A percentile compares a stretch with the other conserved stretches of the same genome.
Evolutionary conservation across 2,888 invertebrate species (phyloP).

Genomic region (Atrina japonica): DNA sequence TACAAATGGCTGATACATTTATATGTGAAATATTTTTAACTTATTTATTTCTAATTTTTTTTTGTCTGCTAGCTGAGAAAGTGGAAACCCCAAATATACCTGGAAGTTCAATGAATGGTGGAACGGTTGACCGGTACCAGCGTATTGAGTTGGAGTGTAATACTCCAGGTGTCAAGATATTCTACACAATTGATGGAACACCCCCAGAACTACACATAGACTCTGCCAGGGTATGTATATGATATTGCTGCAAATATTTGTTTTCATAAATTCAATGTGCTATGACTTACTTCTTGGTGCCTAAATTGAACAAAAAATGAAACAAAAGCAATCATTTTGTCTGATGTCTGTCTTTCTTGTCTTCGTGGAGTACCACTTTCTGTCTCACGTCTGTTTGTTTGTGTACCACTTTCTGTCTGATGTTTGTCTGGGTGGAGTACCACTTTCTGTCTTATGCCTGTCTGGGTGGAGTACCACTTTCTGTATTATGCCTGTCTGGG

Average conservation of each 20-base stretch:
- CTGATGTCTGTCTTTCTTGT: too few relatives aligned
- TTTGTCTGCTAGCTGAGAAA: slow-evolving; percentile 48
- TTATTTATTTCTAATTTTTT: neutral
- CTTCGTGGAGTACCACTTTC: too few relatives aligned
- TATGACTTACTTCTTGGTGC: too few relatives aligned
- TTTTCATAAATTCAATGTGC: slow-evolving; percentile 15
- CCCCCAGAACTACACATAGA: slow-evolving; percentile 74
- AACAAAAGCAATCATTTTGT: too few relatives aligned
- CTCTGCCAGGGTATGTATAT: slow-evolving; percentile 68
- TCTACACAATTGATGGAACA: slow-evolving; percentile 79
- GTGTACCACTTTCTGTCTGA: too few relatives aligned
- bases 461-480: too few relatives aligned
- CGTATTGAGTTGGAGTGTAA: slow-evolving; percentile 70
- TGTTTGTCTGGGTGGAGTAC: too few relatives aligned
- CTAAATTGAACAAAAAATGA: too few relatives aligned
- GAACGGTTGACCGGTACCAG: slow-evolving; percentile 70
- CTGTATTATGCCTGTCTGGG: too few relatives aligned
- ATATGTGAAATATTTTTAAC: neutral
- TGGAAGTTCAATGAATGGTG: slow-evolving; percentile 62
- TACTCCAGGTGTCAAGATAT: slow-evolving; percentile 73
- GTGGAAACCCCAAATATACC: slow-evolving; percentile 67
- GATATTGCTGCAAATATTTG: neutral
- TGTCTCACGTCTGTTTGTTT: too few relatives aligned
- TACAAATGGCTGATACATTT: neutral
- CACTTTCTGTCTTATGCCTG: too few relatives aligned